These are phyloP conservation scores for Panorpa germanica DNA, from an alignment of 2,888 invertebrate genomes.

Conservation along the genomic window DNA sequence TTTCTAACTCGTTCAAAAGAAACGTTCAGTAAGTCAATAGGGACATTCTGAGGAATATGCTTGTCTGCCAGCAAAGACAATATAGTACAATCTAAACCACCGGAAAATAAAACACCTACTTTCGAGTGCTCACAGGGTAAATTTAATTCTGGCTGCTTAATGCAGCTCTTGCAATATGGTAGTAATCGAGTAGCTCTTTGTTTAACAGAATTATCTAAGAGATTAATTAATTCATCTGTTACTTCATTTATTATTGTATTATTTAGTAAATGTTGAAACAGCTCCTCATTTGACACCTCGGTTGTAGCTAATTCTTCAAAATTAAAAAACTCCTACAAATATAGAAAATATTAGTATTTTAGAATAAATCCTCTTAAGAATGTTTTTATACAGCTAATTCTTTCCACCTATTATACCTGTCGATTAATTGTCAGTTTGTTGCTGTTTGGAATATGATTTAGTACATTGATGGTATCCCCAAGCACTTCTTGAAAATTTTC, in stretches of 20 bases:
- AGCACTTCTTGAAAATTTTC: conserved; percentile 10
- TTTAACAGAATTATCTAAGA: conserved; percentile 37
- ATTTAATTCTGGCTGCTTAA: conserved; percentile 14
- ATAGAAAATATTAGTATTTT: conserved; percentile 17
- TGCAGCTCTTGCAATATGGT: conserved; percentile 38
- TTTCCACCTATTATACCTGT: background rate
- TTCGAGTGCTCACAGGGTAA: conserved; percentile 36
- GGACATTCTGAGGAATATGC: conserved; percentile 38
- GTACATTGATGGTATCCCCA: background rate
- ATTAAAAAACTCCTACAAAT: conserved; percentile 15
- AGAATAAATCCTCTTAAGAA: no score
- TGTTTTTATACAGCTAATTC: no score
- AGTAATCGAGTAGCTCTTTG: conserved; percentile 39
- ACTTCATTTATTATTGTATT: conserved; percentile 22
- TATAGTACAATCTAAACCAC: conserved; percentile 90
- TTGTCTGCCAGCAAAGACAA: conserved; percentile 62
- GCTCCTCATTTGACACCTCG: conserved; percentile 10
- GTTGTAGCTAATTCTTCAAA: conserved; percentile 13
- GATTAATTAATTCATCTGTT: conserved; percentile 26
- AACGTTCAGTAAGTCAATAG: conserved; percentile 89
- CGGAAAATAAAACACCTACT: conserved; percentile 80
- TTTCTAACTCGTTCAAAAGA: conserved; percentile 50
- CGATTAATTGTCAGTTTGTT: conserved; percentile 13
- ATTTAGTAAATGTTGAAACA: conserved; percentile 25
- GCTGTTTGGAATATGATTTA: conserved; percentile 11